phyloP scores from a whole-genome alignment of 2,113 vertebrate species.

The Pongo pygmaeus region DNA sequence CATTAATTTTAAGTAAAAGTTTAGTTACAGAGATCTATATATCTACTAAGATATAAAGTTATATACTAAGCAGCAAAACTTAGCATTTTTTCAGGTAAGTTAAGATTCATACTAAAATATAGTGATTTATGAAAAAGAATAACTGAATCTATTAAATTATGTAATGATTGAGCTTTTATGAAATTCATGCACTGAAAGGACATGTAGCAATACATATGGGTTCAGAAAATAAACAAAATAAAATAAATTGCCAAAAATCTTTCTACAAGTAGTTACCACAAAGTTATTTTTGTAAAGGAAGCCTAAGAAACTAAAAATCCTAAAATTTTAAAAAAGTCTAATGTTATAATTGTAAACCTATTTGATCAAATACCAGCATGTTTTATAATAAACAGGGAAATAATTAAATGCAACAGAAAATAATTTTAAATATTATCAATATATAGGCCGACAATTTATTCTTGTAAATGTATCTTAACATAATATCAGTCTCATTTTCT shows the following conservation, averaged over 20 bases:
- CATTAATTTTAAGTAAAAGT: neutral
- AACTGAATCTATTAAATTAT: neutral
- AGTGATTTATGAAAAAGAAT: neutral
- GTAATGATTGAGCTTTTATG: neutral
- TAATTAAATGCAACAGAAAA: neutral
- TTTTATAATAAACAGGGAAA: neutral
- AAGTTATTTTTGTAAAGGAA: neutral
- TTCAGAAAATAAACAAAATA: neutral
- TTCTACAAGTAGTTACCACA: neutral
- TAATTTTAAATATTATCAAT: neutral
- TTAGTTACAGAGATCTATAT: neutral
- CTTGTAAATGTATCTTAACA: neutral
- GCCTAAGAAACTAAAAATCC: neutral
- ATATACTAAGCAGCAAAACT: neutral
- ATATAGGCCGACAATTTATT: neutral
- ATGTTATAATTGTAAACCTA: neutral
- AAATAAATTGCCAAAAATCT: neutral
- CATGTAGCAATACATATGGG: neutral
- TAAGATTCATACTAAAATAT: neutral
- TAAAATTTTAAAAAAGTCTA: neutral
- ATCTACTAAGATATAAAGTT: neutral
- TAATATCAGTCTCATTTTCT: neutral
- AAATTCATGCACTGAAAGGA: neutral
- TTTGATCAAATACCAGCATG: neutral
- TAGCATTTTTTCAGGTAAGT: neutral